Percentiles rank a stretch among this genome's conserved stretches.
Evolutionary conservation across 2,797 vertebrate species (phyloP).

Genomic region (Bryconaethiops microstoma): DNA sequence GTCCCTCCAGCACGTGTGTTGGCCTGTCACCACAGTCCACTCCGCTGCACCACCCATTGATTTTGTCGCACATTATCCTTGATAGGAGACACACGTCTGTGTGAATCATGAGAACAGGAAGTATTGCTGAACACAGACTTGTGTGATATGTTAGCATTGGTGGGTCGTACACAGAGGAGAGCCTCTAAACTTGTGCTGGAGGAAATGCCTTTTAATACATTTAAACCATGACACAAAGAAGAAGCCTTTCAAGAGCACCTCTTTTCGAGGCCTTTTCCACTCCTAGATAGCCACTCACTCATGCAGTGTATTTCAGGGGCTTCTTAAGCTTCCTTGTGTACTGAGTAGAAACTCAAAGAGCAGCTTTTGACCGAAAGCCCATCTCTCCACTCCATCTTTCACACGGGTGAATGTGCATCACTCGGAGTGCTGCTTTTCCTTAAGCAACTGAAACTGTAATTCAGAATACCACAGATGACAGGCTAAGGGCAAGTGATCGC

Average conservation of each 20-base stretch:
- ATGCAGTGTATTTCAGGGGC: neutral
- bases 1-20: slow-evolving; percentile 13
- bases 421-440: slow-evolving; percentile 4
- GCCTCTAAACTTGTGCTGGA: neutral
- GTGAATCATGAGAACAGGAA: neutral
- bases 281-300: neutral
- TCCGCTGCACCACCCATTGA: neutral
- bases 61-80: slow-evolving; percentile 6
- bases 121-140: neutral
- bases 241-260: slow-evolving; percentile 29
- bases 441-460: slow-evolving; percentile 23
- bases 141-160: slow-evolving; percentile 6
- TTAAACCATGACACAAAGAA: slow-evolving; percentile 17
- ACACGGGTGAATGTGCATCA: too few species aligned
- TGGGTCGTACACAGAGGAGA: neutral
- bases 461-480: slow-evolving; percentile 28
- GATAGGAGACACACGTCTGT: neutral
- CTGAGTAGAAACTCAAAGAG: neutral
- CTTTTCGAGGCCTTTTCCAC: slow-evolving; percentile 14
- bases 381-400: neutral
- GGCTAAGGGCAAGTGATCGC: slow-evolving; percentile 23
- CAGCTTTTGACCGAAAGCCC: neutral
- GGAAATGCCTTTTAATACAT: slow-evolving; percentile 8
- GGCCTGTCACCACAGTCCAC: slow-evolving; percentile 10
- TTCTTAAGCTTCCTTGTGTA: neutral